Conservation (phyloP, 2,113 vertebrate genomes). For the Heterotilapia buettikoferi region DNA sequence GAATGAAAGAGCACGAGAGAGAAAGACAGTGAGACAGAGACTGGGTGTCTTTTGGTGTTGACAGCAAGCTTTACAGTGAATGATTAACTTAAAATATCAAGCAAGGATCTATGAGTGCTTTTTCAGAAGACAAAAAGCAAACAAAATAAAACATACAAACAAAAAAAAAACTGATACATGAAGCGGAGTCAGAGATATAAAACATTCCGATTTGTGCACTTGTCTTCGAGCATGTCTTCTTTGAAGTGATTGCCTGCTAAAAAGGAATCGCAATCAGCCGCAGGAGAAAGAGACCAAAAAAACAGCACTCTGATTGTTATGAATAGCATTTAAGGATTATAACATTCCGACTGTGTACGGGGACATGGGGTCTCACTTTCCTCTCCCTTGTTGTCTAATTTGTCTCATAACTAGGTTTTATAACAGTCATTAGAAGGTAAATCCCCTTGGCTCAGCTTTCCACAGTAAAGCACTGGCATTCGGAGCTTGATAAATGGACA, state of each 20-base stretch:
- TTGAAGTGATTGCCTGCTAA: neutral
- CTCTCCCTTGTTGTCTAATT: constrained; percentile 40
- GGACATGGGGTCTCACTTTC: neutral
- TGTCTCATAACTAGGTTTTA: constrained; percentile 50
- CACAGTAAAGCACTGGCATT: constrained; percentile 24
- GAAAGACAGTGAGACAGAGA: neutral
- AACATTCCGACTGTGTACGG: neutral
- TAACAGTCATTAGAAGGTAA: constrained; percentile 44
- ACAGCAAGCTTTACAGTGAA: constrained; percentile 1
- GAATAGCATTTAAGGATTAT: neutral
- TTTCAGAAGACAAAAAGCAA: neutral
- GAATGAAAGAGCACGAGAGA: neutral
- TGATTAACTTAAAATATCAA: constrained; percentile 14
- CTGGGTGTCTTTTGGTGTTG: neutral
- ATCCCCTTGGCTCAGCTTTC: constrained; percentile 34
- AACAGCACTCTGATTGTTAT: neutral
- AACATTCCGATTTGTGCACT: constrained; percentile 10
- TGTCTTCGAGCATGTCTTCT: neutral
- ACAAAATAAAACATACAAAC: neutral
- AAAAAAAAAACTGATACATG: neutral
- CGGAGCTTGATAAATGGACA: constrained; percentile 68
- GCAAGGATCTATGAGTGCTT: neutral
- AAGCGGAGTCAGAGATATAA: constrained; percentile 4
- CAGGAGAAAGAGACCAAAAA: neutral
- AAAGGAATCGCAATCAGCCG: constrained; percentile 1